Percentiles rank a stretch among this genome's conserved stretches.
These are phyloP conservation scores for Dromiciops gliroides DNA, from an alignment of 2,113 vertebrate genomes.

Conservation along the genomic window DNA sequence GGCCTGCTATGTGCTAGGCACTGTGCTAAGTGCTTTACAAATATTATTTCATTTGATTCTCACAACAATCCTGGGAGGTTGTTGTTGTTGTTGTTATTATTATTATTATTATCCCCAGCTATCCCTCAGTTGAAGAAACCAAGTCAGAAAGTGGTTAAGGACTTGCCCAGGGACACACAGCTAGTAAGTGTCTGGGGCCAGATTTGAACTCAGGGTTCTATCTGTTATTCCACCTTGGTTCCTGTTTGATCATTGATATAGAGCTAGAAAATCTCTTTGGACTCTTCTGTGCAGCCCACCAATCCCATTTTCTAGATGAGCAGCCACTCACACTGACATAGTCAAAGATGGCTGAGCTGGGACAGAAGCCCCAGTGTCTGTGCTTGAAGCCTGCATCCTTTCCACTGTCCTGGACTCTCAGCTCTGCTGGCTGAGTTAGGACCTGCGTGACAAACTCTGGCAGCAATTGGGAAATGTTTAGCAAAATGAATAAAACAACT, in stretches of 20 bases:
- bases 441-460: neutral
- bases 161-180: neutral
- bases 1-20: neutral
- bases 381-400: too few relatives aligned
- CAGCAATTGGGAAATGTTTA: neutral
- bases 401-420: neutral
- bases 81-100: neutral
- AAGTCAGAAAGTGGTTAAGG: neutral
- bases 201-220: neutral
- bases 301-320: neutral
- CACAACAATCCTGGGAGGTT: neutral
- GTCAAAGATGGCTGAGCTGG: too few relatives aligned
- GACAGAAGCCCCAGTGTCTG: too few relatives aligned
- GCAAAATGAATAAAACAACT: neutral
- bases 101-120: neutral
- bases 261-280: neutral
- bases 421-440: neutral
- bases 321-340: too few relatives aligned
- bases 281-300: neutral
- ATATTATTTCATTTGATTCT: neutral
- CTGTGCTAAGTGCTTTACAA: neutral
- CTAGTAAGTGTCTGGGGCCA: neutral
- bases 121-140: neutral
- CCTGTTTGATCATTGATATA: neutral
- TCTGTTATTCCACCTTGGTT: neutral